Evolutionary conservation across 2,113 vertebrate species (phyloP).

Genomic region (Crotalus viridis): DNA sequence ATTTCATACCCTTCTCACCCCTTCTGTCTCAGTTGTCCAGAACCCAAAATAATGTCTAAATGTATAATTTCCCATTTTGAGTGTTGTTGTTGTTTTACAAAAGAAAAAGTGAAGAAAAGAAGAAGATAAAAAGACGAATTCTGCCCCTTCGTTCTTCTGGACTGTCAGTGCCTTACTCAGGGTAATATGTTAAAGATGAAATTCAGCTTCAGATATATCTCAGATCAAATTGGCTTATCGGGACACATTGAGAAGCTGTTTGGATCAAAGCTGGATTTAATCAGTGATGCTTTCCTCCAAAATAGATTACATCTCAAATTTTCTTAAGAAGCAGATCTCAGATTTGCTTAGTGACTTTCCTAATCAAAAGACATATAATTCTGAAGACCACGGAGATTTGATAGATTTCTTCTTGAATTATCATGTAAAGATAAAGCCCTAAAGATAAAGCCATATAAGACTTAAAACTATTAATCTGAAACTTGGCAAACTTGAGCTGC

Average conservation of each 20-base stretch:
- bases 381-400: not conserved
- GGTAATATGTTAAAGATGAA: not conserved
- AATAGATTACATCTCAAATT: not conserved
- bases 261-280: not conserved
- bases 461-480: not conserved
- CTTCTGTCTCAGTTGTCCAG: not conserved
- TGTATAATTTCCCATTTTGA: not conserved
- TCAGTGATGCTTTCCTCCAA: not conserved
- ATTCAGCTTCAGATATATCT: not conserved
- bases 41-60: not conserved
- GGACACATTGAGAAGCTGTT: not conserved
- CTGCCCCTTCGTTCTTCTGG: not conserved
- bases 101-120: not conserved
- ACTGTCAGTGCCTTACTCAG: not conserved
- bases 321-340: not conserved
- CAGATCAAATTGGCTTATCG: not conserved
- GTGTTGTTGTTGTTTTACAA: not conserved
- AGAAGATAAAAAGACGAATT: not conserved
- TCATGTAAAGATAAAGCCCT: not conserved
- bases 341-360: not conserved
- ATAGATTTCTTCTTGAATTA: not conserved
- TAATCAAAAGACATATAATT: not conserved
- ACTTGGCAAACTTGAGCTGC: not conserved
- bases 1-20: not conserved
- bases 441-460: not conserved